Evolutionary conservation across 23 tunicate genomes (phyloP).

Genomic region (Botrylloides violaceus): DNA sequence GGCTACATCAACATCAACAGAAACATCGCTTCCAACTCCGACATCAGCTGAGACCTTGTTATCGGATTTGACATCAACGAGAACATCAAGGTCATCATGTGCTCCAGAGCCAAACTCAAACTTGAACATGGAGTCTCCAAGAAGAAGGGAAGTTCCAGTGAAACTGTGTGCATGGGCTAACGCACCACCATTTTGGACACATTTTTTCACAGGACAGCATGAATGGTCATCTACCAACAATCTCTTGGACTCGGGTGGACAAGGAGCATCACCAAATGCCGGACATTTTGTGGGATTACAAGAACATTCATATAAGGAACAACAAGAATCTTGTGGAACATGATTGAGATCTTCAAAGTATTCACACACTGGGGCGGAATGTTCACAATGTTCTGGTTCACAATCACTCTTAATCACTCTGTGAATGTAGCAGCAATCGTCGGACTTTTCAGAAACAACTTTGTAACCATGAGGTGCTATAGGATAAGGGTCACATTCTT

Average conservation of each 20-base stretch:
- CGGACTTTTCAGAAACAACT: slow-evolving; percentile 61
- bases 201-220: slow-evolving; percentile 67
- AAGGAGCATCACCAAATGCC: slow-evolving; percentile 11
- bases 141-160: not conserved
- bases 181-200: slow-evolving; percentile 19
- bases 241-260: slow-evolving; percentile 37
- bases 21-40: not conserved
- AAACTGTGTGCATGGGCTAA: not conserved
- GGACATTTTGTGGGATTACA: slow-evolving; percentile 83
- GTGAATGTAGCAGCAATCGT: slow-evolving; percentile 77
- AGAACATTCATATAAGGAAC: slow-evolving; percentile 77
- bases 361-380: slow-evolving; percentile 55
- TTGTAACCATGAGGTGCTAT: slow-evolving; percentile 40
- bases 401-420: slow-evolving; percentile 50
- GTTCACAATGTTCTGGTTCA: slow-evolving; percentile 30
- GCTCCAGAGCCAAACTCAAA: not conserved
- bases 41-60: not conserved
- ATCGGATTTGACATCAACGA: not conserved
- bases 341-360: slow-evolving; percentile 67
- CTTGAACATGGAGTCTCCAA: slow-evolving; percentile 7
- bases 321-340: slow-evolving; percentile 52
- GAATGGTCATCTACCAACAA: slow-evolving; percentile 25
- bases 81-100: not conserved
- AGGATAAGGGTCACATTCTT: slow-evolving; percentile 57
- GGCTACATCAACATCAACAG: not conserved